Evolutionary conservation across 35 echinoderm and acorn worm species (phyloP).

Genomic region (Ophiothrix spiculata): DNA sequence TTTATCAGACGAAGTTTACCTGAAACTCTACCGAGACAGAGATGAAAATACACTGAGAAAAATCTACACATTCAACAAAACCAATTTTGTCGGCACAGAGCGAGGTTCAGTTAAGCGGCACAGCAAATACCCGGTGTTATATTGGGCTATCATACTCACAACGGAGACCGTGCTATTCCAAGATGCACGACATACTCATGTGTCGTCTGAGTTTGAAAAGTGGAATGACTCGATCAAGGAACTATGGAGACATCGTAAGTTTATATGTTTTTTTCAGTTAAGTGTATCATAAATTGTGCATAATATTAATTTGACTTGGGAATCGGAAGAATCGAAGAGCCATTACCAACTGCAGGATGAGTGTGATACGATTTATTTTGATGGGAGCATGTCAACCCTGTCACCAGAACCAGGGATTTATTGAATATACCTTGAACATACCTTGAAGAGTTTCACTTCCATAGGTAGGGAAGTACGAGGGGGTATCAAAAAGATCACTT

Average conservation of each 20-base stretch:
- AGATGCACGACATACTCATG: slow-evolving; percentile 12
- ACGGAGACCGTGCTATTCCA: slow-evolving; percentile 40
- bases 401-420: no score
- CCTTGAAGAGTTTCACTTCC: no score
- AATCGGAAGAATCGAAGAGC: no score
- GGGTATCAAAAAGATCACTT: no score
- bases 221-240: slow-evolving; percentile 53
- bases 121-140: slow-evolving; percentile 16
- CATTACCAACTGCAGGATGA: no score
- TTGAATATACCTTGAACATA: no score
- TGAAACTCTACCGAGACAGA: background rate
- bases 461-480: no score
- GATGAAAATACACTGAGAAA: slow-evolving; percentile 22
- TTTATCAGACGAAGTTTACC: slow-evolving; percentile 4
- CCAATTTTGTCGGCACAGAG: slow-evolving; percentile 55
- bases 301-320: no score
- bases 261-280: no score
- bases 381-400: no score
- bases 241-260: slow-evolving; percentile 63
- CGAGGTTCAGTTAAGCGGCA: slow-evolving; percentile 40
- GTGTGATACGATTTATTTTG: no score
- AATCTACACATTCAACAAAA: slow-evolving; percentile 22
- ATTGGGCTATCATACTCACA: slow-evolving; percentile 56
- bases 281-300: no score
- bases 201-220: slow-evolving; percentile 29